Percentiles rank a stretch among this genome's conserved stretches.
These are phyloP conservation scores for Antheraea pernyi DNA, from an alignment of 1,140 invertebrate genomes.

Conservation along the genomic window DNA sequence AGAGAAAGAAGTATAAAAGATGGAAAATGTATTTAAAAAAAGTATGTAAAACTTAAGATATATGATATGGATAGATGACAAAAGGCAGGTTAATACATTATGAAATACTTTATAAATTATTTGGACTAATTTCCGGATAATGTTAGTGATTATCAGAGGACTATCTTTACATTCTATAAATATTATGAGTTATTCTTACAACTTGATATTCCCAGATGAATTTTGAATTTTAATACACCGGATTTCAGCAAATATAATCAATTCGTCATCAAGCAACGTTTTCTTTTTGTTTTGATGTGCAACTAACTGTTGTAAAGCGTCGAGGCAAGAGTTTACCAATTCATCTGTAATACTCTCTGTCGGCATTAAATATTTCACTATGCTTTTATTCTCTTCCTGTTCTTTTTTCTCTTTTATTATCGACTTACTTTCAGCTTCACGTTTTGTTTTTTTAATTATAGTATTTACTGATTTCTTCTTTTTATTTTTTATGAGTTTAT, in stretches of 20 bases:
- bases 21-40: no score
- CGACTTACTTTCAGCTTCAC: not conserved
- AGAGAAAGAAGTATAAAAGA: no score
- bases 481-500: conserved; percentile 21
- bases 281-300: conserved; percentile 53
- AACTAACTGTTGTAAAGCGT: conserved; percentile 51
- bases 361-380: conserved; percentile 53
- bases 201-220: conserved; percentile 50
- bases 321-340: conserved; percentile 44
- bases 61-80: no score
- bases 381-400: conserved; percentile 22
- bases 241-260: conserved; percentile 64
- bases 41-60: no score
- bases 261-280: conserved; percentile 61
- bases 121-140: not conserved
- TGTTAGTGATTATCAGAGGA: not conserved
- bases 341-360: conserved; percentile 48
- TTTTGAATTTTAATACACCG: conserved; percentile 66
- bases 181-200: conserved; percentile 45
- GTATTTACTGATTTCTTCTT: not conserved
- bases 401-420: conserved; percentile 14
- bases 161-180: not conserved
- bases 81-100: no score
- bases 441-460: not conserved
- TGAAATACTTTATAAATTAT: no score